Evolutionary conservation across 30 jellyfish, hydroid and myxozoan species (phyloP).

Genomic region (Rhopilema esculentum): DNA sequence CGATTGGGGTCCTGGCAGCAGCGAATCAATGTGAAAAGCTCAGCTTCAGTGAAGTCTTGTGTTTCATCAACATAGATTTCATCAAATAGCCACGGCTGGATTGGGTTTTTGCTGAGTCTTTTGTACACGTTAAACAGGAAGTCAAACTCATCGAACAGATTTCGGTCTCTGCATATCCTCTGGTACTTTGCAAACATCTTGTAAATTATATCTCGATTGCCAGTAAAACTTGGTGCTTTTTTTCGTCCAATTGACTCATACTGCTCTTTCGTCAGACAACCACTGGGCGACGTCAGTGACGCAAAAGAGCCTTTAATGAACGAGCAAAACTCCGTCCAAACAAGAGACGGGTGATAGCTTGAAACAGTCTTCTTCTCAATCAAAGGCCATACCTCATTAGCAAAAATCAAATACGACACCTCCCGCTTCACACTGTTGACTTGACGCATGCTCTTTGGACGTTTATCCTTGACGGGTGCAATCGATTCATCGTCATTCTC

Average conservation of each 20-base stretch:
- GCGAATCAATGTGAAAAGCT: conserved; percentile 67
- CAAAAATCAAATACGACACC: conserved; percentile 79
- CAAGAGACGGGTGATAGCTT: conserved; percentile 80
- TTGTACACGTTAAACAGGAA: conserved; percentile 62
- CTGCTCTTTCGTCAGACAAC: conserved; percentile 63
- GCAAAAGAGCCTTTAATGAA: conserved; percentile 84
- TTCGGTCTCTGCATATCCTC: conserved; percentile 37
- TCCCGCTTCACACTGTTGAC: conserved; percentile 35
- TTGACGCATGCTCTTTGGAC: neutral
- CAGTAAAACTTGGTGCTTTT: conserved; percentile 84
- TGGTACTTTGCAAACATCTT: conserved; percentile 57
- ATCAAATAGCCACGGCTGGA: conserved; percentile 77
- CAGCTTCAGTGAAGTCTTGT: conserved; percentile 93
- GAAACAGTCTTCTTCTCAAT: conserved; percentile 50
- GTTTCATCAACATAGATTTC: conserved; percentile 89
- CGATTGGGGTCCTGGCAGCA: conserved; percentile 83
- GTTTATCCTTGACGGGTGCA: neutral
- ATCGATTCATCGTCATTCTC: conserved; percentile 14
- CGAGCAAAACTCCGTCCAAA: conserved; percentile 92
- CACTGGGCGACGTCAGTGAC: conserved; percentile 60
- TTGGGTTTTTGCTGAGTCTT: conserved; percentile 46
- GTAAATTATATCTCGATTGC: conserved; percentile 79
- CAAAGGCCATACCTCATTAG: conserved; percentile 74
- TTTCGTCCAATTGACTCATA: conserved; percentile 80
- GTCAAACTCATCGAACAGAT: conserved; percentile 80